Percentiles rank a stretch among this genome's conserved stretches.
Conservation (phyloP, 1,140 invertebrate genomes). For the Neotoxoptera formosana region DNA sequence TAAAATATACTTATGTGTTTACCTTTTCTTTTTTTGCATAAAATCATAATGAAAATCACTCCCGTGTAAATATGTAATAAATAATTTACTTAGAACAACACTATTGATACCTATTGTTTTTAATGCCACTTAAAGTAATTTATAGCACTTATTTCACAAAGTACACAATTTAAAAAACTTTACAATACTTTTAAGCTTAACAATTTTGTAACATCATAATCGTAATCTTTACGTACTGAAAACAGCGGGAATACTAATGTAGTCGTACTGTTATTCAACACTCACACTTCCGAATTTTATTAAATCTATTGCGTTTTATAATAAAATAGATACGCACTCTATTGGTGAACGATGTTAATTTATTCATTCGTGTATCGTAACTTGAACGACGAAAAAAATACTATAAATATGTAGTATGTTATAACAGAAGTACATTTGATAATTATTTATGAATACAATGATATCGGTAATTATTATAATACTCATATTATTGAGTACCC, state of each 20-base stretch:
- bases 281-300: neutral
- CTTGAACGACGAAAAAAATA: neutral
- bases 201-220: neutral
- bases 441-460: neutral
- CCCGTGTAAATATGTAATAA: neutral
- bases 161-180: neutral
- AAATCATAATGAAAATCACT: slow-evolving; percentile 31
- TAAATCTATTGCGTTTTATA: slow-evolving; percentile 19
- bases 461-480: neutral
- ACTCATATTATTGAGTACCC: neutral
- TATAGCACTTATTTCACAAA: slow-evolving; percentile 2
- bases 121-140: neutral
- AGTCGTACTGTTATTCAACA: neutral
- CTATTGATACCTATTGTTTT: neutral
- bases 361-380: neutral
- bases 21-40: slow-evolving; percentile 51
- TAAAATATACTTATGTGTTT: neutral
- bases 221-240: slow-evolving; percentile 33
- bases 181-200: neutral
- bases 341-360: slow-evolving; percentile 25
- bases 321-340: slow-evolving; percentile 46
- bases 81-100: neutral
- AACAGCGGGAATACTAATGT: slow-evolving; percentile 38
- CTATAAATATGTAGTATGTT: neutral
- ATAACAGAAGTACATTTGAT: neutral